Evolutionary conservation across 2,888 invertebrate genomes (phyloP).

Genomic region (Ceratothoa steindachneri): DNA sequence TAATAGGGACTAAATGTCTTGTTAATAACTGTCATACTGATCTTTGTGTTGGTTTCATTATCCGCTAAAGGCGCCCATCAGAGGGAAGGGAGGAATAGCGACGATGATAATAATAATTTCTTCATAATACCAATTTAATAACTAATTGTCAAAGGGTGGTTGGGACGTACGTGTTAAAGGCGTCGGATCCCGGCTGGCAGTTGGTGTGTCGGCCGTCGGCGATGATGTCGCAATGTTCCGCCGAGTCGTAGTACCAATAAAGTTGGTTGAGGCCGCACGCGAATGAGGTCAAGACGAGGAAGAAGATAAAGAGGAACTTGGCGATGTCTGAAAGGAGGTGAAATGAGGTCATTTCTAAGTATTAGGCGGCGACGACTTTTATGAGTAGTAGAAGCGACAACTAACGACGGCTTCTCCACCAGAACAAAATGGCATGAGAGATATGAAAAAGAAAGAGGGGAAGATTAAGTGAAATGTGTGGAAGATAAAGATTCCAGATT

Average conservation of each 20-base stretch:
- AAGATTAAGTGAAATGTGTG: too few species aligned
- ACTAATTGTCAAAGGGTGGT: background rate
- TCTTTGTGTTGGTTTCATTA: too few species aligned
- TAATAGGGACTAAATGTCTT: too few species aligned
- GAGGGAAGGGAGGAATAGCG: too few species aligned
- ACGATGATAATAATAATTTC: too few species aligned
- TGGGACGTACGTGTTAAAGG: constrained; percentile 45
- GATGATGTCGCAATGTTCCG: constrained; percentile 6
- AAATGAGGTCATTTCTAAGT: too few species aligned
- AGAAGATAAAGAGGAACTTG: constrained; percentile 58
- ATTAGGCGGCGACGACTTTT: background rate
- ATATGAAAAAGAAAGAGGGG: too few species aligned
- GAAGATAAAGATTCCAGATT: too few species aligned
- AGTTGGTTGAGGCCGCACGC: constrained; percentile 68
- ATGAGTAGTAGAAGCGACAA: background rate
- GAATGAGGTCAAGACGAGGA: constrained; percentile 57
- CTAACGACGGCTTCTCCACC: too few species aligned
- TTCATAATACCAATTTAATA: background rate
- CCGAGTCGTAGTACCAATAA: constrained; percentile 57
- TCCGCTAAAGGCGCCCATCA: too few species aligned
- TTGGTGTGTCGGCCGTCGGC: constrained; percentile 37
- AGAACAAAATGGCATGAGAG: too few species aligned
- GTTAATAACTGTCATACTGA: too few species aligned
- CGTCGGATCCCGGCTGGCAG: constrained; percentile 29
- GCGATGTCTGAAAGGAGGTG: constrained; percentile 58